Conservation (phyloP, 2,797 vertebrate species). For the Myioborus miniatus region DNA sequence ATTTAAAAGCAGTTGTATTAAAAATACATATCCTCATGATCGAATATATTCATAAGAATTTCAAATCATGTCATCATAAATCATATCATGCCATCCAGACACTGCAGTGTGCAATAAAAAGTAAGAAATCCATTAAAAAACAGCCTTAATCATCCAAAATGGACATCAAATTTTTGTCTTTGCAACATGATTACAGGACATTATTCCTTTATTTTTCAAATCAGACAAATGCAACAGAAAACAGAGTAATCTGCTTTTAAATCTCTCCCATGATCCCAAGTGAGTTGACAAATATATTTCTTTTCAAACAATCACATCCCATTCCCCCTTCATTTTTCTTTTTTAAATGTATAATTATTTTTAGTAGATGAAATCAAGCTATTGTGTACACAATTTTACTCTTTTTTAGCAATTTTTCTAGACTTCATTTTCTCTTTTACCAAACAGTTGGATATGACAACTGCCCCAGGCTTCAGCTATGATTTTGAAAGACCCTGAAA, state of each 20-base stretch:
- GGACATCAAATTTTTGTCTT: background rate
- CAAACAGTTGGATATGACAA: background rate
- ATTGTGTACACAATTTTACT: background rate
- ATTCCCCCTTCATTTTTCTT: background rate
- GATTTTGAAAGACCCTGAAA: background rate
- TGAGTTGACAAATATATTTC: background rate
- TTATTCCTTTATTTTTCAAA: background rate
- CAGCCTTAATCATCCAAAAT: rapidly evolving
- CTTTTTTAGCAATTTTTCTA: background rate
- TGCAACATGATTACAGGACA: background rate
- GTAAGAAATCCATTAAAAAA: background rate
- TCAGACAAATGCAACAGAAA: background rate
- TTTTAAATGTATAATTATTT: background rate
- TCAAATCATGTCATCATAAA: background rate
- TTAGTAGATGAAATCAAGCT: background rate
- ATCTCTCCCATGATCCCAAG: background rate
- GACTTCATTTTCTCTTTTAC: background rate
- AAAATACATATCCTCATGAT: background rate
- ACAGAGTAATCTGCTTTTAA: background rate
- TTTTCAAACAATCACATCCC: background rate
- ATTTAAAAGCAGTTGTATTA: background rate
- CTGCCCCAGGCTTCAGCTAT: background rate
- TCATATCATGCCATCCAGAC: background rate
- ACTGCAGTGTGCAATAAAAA: background rate
- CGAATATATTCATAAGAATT: background rate